Conservation (phyloP, 2,113 vertebrate species). For the Arothron firmamentum region DNA sequence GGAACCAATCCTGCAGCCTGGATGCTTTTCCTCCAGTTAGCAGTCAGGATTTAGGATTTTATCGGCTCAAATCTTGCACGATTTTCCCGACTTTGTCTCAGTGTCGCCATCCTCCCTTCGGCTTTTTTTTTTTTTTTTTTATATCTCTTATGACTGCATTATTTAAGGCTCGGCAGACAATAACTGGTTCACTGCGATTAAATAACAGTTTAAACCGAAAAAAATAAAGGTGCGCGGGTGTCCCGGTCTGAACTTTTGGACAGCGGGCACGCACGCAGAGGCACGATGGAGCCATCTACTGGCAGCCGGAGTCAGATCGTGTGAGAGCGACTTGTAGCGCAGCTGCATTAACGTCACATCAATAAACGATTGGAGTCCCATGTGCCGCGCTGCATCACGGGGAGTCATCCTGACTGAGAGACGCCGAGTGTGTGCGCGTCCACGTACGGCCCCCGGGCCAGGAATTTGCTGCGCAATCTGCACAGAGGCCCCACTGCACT, state of each 20-base stretch:
- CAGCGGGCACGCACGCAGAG: conserved; percentile 31
- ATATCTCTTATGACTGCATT: not conserved
- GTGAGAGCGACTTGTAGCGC: conserved; percentile 21
- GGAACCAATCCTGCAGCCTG: not conserved
- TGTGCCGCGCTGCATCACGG: conserved; percentile 34
- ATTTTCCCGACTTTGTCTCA: too few species aligned
- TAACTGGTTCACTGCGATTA: not conserved
- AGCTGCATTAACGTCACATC: conserved; percentile 40
- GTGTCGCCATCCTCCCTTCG: too few species aligned
- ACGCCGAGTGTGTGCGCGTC: conserved; percentile 3
- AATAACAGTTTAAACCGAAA: conserved; percentile 1
- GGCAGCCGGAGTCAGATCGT: conserved; percentile 24
- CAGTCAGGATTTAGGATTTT: too few species aligned
- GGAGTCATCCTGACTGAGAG: conserved; percentile 17
- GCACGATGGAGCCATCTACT: conserved; percentile 70
- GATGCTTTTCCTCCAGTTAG: too few species aligned
- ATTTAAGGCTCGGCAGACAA: not conserved
- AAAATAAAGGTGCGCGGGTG: conserved; percentile 12
- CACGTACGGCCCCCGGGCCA: too few species aligned
- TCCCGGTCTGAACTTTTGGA: conserved; percentile 44
- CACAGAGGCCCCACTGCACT: conserved; percentile 19
- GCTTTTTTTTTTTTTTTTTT: too few species aligned
- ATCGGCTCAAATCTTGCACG: too few species aligned
- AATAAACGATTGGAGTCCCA: conserved; percentile 45
- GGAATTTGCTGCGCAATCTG: not conserved